A percentile compares a stretch with the other conserved stretches of the same genome.
phyloP scores from a whole-genome alignment of 1,140 invertebrate species.

The Metaphire vulgaris region DNA sequence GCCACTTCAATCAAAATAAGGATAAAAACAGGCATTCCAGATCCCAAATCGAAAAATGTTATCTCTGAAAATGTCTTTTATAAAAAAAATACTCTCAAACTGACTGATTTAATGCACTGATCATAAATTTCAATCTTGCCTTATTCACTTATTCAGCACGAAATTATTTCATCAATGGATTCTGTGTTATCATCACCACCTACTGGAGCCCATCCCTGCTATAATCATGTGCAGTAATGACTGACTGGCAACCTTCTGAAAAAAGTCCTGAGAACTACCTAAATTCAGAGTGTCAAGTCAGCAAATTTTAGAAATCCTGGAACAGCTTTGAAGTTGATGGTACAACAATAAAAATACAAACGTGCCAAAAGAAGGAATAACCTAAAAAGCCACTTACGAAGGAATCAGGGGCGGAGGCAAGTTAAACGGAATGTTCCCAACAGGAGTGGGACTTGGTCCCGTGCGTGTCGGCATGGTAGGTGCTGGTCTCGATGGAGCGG shows the following conservation, averaged over 20 bases:
- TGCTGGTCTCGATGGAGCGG: slow-evolving; percentile 18
- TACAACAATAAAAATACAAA: too few relatives aligned
- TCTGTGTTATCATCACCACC: too few relatives aligned
- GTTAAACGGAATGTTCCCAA: slow-evolving; percentile 24
- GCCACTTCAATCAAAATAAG: neutral
- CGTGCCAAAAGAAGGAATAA: neutral
- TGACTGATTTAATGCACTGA: too few relatives aligned
- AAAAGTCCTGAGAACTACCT: neutral
- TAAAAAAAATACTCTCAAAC: too few relatives aligned
- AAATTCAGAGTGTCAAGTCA: neutral
- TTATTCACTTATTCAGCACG: too few relatives aligned
- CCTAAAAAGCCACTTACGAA: slow-evolving; percentile 3
- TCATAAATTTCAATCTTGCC: too few relatives aligned
- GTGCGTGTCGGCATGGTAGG: slow-evolving; percentile 4
- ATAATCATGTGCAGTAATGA: too few relatives aligned
- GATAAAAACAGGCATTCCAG: neutral
- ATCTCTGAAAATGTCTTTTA: too few relatives aligned
- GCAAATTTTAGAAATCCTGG: neutral
- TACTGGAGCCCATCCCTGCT: too few relatives aligned
- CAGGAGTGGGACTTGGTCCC: slow-evolving; percentile 22
- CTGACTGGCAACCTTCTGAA: too few relatives aligned
- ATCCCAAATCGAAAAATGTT: too few relatives aligned
- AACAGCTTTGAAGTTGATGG: neutral
- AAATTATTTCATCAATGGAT: too few relatives aligned
- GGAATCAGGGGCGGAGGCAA: slow-evolving; percentile 19